Conservation (phyloP, 2,888 invertebrate species). For the Subacronicta megacephala region DNA sequence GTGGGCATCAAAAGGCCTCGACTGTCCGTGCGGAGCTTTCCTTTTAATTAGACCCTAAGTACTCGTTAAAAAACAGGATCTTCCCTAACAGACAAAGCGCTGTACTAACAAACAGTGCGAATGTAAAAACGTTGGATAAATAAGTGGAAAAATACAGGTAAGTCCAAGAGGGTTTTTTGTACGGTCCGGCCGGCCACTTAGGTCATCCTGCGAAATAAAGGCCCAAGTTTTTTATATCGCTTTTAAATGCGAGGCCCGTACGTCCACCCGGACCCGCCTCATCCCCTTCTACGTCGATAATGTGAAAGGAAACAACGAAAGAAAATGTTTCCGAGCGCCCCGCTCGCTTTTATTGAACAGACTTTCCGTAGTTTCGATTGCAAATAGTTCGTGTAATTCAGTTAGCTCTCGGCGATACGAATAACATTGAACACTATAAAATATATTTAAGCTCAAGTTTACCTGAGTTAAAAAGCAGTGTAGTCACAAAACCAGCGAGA, state of each 20-base stretch:
- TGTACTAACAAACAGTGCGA: slow-evolving; percentile 86
- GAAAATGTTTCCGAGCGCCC: slow-evolving; percentile 87
- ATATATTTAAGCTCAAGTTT: slow-evolving; percentile 67
- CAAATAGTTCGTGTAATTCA: slow-evolving; percentile 87
- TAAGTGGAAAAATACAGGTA: slow-evolving; percentile 90
- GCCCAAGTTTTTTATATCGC: slow-evolving; percentile 88
- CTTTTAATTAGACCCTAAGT: slow-evolving; percentile 89
- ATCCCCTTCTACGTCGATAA: slow-evolving; percentile 83
- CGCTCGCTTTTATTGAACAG: slow-evolving; percentile 85
- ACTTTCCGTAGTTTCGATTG: slow-evolving; percentile 85
- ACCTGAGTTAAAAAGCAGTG: slow-evolving; percentile 66
- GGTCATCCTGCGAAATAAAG: slow-evolving; percentile 89
- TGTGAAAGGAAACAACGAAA: slow-evolving; percentile 88
- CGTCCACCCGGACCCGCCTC: slow-evolving; percentile 80
- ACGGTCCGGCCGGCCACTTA: slow-evolving; percentile 88
- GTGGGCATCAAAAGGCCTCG: slow-evolving; percentile 88
- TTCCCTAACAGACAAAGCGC: slow-evolving; percentile 86
- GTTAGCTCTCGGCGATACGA: slow-evolving; percentile 75
- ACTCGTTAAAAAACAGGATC: slow-evolving; percentile 89
- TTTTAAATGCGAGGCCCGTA: slow-evolving; percentile 88
- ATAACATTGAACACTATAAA: slow-evolving; percentile 72
- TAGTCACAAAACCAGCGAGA: slow-evolving; percentile 76
- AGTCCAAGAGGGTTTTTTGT: slow-evolving; percentile 88
- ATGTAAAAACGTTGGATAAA: slow-evolving; percentile 89
- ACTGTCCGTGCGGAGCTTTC: slow-evolving; percentile 86